Evolutionary conservation across 2,113 vertebrate genomes (phyloP).

Genomic region (Climacteris rufus): DNA sequence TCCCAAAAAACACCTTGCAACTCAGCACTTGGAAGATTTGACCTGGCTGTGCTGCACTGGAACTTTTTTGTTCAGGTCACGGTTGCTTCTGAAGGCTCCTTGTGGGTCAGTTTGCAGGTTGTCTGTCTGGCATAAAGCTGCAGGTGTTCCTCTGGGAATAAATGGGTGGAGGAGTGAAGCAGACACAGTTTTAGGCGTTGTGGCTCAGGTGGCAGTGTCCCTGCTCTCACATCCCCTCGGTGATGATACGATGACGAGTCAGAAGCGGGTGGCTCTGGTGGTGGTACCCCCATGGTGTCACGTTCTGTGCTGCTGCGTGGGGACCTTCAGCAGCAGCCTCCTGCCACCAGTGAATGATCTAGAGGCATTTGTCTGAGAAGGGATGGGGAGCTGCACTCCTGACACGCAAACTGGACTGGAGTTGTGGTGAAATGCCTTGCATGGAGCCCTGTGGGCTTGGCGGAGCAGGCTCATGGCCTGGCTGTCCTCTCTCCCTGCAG

Average conservation of each 20-base stretch:
- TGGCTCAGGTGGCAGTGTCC: not conserved
- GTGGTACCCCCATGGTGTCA: not conserved
- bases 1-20: accelerated
- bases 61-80: accelerated
- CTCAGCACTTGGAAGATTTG: accelerated
- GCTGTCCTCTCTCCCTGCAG: constrained; percentile 55
- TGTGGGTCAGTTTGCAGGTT: accelerated
- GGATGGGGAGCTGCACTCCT: not conserved
- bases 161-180: not conserved
- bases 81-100: too few species aligned
- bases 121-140: not conserved
- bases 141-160: not conserved
- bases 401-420: accelerated
- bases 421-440: accelerated
- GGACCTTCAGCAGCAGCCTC: constrained; percentile 4
- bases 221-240: constrained; percentile 49
- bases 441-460: accelerated
- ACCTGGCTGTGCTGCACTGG: too few species aligned
- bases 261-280: constrained; percentile 37
- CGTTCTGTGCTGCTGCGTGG: constrained; percentile 67
- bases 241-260: constrained; percentile 84
- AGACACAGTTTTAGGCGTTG: not conserved
- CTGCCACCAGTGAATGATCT: constrained; percentile 61
- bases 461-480: not conserved
- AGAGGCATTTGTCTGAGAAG: constrained; percentile 86